A percentile compares a stretch with the other conserved stretches of the same genome.
These are phyloP conservation scores for Tympanoctomys barrerae DNA, from an alignment of 2,797 vertebrate species.

Conservation along the genomic window DNA sequence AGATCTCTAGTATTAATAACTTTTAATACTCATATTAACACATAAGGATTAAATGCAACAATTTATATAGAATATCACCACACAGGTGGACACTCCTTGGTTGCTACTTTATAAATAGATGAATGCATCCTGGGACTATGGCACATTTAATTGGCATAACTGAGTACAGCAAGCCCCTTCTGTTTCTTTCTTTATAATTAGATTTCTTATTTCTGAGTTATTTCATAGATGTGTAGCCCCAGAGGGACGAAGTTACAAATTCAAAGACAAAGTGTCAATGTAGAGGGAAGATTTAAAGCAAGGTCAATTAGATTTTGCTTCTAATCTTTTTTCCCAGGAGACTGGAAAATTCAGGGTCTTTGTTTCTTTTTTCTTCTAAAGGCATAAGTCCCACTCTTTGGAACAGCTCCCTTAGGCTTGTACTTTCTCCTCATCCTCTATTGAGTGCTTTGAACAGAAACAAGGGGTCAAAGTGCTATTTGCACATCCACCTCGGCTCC, in stretches of 20 bases:
- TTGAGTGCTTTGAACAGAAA: slow-evolving; percentile 3
- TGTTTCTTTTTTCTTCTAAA: slow-evolving; percentile 49
- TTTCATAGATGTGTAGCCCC: slow-evolving; percentile 26
- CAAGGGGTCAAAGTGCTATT: background rate
- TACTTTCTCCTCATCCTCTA: background rate
- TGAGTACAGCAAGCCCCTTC: background rate
- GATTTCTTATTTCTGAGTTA: slow-evolving; percentile 32
- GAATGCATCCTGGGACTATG: background rate
- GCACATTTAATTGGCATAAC: background rate
- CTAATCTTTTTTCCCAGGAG: background rate
- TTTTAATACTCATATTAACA: slow-evolving; percentile 10
- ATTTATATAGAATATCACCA: slow-evolving; percentile 1
- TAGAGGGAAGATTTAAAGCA: background rate
- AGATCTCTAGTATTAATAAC: background rate
- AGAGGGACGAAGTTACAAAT: slow-evolving; percentile 38
- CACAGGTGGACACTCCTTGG: background rate
- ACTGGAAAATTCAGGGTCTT: slow-evolving; percentile 14
- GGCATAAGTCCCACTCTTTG: background rate
- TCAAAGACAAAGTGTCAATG: slow-evolving; percentile 41
- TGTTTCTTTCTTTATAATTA: background rate
- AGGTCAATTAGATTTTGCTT: slow-evolving; percentile 15
- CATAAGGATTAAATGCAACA: background rate
- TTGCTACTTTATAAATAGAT: background rate
- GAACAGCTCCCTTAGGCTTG: background rate
- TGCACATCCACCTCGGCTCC: background rate